A percentile compares a stretch with the other conserved stretches of the same genome.
phyloP scores from a whole-genome alignment of 2,888 invertebrate genomes.

The Brenthis hecate region DNA sequence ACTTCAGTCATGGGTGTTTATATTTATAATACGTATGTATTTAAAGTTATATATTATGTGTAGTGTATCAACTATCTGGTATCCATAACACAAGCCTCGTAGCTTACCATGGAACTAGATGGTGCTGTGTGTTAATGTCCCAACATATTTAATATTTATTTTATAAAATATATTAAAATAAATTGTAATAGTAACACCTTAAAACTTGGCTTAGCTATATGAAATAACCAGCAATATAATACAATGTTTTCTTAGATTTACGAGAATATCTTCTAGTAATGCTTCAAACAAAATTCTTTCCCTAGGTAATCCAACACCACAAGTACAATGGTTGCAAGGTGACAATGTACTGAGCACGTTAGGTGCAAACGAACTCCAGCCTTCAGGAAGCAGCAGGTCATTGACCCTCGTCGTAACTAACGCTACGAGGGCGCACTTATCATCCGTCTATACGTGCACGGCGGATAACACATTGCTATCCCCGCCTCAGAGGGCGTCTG shows the following conservation, averaged over 20 bases:
- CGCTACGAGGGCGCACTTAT: constrained; percentile 83
- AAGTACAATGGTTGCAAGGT: constrained; percentile 73
- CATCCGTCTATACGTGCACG: constrained; percentile 85
- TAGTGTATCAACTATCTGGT: too few relatives aligned
- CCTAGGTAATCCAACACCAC: constrained; percentile 70
- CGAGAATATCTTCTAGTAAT: neutral
- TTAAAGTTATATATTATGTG: too few relatives aligned
- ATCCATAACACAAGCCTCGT: too few relatives aligned
- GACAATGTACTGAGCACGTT: constrained; percentile 62
- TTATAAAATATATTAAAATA: too few relatives aligned
- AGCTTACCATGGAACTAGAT: too few relatives aligned
- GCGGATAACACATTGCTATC: constrained; percentile 87
- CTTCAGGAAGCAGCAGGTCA: constrained; percentile 55
- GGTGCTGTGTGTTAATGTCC: too few relatives aligned
- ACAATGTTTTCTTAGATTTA: neutral
- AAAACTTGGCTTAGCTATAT: too few relatives aligned
- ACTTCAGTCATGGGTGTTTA: too few relatives aligned
- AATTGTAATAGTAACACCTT: too few relatives aligned
- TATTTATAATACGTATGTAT: too few relatives aligned
- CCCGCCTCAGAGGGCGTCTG: constrained; percentile 83
- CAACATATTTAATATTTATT: too few relatives aligned
- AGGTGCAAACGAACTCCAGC: constrained; percentile 58
- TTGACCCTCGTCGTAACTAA: constrained; percentile 61
- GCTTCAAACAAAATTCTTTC: neutral
- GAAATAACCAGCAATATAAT: neutral